Evolutionary conservation across 2,113 vertebrate genomes (phyloP), one percentile per base, ranked within the genome.

Genomic region (Petroica traversi): DNA sequence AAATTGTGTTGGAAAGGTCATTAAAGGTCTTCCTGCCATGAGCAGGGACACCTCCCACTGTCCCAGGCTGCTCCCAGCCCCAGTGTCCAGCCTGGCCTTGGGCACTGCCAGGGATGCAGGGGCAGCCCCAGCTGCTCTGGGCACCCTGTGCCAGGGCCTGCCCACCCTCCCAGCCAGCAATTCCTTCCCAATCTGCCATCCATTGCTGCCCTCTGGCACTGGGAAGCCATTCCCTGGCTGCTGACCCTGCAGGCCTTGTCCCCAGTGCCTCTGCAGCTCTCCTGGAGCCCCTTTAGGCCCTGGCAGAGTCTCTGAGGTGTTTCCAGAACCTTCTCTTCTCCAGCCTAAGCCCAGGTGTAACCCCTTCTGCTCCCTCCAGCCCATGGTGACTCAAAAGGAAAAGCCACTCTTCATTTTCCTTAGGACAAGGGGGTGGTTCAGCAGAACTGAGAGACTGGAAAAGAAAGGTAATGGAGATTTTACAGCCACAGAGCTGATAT

Each of bases 381-480:
- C 15, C 33, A 33, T 20, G 16, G 14, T 40, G 43, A 19, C 57
- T 71, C 24, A 40, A 75, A 87, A 89, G n/a, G 5, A 79, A 84
- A 75, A 48, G 14, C 31, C 10, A 3, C 23, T 63, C 34, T 40
- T 48, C 57, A 16, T 75, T 79, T 94, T 75, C 57, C 43, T 84
- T 84, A 29, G 36, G 46, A 28, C 17, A 34, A 82, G 71, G 2
- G 10, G 29, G 10, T 75, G 45, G 28, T 19, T 85, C 59, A 59
- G 14, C 34, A 67, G 69, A 66, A 16, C 51, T 41, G 33, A 52
- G 68, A 62, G 38, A 31, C 19, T 31, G 14, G 79, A 64, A 59
- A 46, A 48, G 61, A 57, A 92, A 87, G 29, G 28, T 59, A 71
- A 88, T 77, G 80, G 51, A 91, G 77, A 62, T 89, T 95, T 96